Base-by-base conservation (phyloP, 2,888 invertebrate genomes). In the Latrodectus elegans region DNA sequence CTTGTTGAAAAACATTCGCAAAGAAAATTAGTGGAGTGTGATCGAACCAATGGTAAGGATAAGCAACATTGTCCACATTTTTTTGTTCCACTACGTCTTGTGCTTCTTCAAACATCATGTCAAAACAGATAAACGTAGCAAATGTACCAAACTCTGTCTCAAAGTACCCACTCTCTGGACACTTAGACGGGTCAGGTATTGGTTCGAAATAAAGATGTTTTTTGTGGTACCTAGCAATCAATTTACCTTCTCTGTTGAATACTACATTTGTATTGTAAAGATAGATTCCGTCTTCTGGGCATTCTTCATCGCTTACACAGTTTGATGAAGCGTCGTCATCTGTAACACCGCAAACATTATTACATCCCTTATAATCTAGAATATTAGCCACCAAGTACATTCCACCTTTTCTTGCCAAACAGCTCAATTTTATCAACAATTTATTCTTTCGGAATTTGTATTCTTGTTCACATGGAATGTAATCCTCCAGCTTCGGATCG, bases 41-140 rank as follows among this genome's bases (percentile, higher is more conserved):
- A 15, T 60, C 60, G 60, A 15, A 60, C 60, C 60, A 86, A 11
- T 55, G n/a, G 10, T 76, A 75, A 38, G 38, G 22, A 73, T 60
- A 60, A n/a, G 60, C 60, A 12, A 60, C 12, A n/a, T 60, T 60
- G n/a, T 60, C n/a, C 12, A 60, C 60, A 60, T 60, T 60, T 15
- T 6, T 60, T 81, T 94, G 93, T 89, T 93, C 92, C 0, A 94
- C 93, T 12, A 94, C 92, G 88, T 94, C 93, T 12, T 95, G 92
- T 0, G 97, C 96, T 8, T 94, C 92, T 90, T 95, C 94, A 92
- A 95, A 97, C 90, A 96, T 92, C 12, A 97, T 94, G 91, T 97
- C 97, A 91, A 97, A 97, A 92, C 97, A 97, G 71, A 95, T 95
- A 91, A 96, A 95, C 90, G 95, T 94, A 0, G 96, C 96, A 91